phyloP scores from a whole-genome alignment of 2,113 vertebrate species.

The Ceratotherium simum region DNA sequence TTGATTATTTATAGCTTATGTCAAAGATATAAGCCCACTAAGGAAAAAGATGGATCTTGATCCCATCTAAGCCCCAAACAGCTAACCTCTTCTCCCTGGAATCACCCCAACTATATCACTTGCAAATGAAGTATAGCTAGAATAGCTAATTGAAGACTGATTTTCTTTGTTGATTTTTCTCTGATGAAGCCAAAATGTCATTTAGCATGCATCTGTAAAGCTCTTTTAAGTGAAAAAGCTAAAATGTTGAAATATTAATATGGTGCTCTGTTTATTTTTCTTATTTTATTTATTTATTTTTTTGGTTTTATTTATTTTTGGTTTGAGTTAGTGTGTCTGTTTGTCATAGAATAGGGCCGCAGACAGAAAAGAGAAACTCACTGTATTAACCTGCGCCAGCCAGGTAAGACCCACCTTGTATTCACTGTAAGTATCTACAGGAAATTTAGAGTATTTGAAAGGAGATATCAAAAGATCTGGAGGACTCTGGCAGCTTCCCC shows the following conservation, averaged over 20 bases:
- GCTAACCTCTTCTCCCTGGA: background rate
- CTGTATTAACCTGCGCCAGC: background rate
- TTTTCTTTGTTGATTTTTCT: conserved; percentile 18
- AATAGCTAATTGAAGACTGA: background rate
- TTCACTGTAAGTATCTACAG: background rate
- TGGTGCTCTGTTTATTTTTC: background rate
- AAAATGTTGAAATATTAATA: conserved; percentile 1
- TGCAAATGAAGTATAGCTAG: background rate
- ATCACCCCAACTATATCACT: background rate
- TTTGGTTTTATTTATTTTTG: background rate
- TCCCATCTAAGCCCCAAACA: background rate
- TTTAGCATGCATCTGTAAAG: background rate
- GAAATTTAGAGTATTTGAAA: conserved; percentile 12
- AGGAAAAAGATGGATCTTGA: conserved; percentile 33
- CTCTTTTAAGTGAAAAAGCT: conserved; percentile 13
- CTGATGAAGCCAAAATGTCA: conserved; percentile 37
- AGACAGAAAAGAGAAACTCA: background rate
- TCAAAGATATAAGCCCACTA: background rate
- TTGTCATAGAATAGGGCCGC: background rate
- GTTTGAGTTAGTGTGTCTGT: background rate
- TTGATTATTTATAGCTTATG: background rate
- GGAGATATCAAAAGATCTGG: background rate
- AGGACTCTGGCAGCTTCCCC: conserved; percentile 44
- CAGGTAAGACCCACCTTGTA: background rate
- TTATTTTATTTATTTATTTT: background rate